phyloP scores from a whole-genome alignment of 2,113 vertebrate species.

The Microcebus tavaratra region DNA sequence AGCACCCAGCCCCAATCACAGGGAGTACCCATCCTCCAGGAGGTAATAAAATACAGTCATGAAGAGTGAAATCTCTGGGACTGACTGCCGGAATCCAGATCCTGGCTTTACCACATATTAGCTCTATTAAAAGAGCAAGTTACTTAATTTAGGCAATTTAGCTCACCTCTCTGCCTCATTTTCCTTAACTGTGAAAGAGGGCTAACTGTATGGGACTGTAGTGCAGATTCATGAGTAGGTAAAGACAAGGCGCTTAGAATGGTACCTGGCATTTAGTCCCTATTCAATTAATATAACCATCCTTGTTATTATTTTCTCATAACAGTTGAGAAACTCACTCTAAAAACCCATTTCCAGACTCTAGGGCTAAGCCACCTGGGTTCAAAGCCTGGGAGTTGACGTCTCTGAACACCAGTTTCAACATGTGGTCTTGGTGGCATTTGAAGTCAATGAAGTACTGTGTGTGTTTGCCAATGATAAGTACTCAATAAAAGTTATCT shows the following conservation, averaged over 20 bases:
- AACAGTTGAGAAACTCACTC: neutral
- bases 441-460: neutral
- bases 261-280: neutral
- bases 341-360: neutral
- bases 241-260: neutral
- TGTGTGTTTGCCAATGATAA: neutral
- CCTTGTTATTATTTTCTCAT: constrained; percentile 17
- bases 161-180: neutral
- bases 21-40: neutral
- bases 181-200: neutral
- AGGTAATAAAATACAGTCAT: neutral
- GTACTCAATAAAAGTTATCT: neutral
- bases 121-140: neutral
- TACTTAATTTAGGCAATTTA: constrained; percentile 17
- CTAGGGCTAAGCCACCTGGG: neutral
- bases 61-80: neutral
- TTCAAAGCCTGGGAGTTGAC: neutral
- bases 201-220: neutral
- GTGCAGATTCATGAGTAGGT: neutral
- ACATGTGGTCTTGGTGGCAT: neutral
- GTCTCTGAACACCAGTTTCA: neutral
- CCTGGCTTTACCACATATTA: neutral
- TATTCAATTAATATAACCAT: neutral
- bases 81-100: neutral
- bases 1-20: neutral